A percentile compares a stretch with the other conserved stretches of the same genome.
Evolutionary conservation across 1,140 invertebrate genomes (phyloP).

Genomic region (Cydia fagiglandana): DNA sequence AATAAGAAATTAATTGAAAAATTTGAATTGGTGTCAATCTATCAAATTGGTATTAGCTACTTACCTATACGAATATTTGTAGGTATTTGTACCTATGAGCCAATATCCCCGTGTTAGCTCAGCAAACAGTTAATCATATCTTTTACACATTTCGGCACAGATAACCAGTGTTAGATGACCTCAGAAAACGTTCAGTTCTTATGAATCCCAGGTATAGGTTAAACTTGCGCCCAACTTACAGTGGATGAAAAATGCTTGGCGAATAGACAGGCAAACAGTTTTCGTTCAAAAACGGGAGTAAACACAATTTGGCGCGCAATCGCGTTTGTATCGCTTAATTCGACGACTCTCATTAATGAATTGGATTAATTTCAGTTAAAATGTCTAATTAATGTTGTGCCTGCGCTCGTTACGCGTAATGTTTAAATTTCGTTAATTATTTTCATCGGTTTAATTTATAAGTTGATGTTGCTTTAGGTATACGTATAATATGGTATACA

Average conservation of each 20-base stretch:
- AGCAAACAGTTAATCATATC: background rate
- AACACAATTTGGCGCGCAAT: constrained; percentile 62
- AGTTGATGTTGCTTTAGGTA: constrained; percentile 5
- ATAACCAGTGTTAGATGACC: background rate
- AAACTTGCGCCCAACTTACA: background rate
- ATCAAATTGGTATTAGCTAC: background rate
- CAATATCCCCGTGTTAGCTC: constrained; percentile 3
- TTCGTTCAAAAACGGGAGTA: constrained; percentile 49
- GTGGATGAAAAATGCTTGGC: background rate
- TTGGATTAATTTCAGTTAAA: constrained; percentile 63
- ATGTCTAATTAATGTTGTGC: constrained; percentile 53
- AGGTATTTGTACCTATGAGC: background rate
- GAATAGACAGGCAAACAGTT: constrained; percentile 23
- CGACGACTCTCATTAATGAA: constrained; percentile 48
- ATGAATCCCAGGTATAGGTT: background rate
- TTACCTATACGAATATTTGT: background rate
- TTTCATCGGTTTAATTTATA: constrained; percentile 3
- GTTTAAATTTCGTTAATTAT: constrained; percentile 4
- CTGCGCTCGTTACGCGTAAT: constrained; percentile 34
- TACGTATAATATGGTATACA: too few species aligned
- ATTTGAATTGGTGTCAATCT: background rate
- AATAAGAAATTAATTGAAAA: too few species aligned
- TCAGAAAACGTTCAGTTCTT: background rate
- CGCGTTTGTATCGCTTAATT: constrained; percentile 62
- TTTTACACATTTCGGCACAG: background rate